Base-by-base conservation (phyloP, 2,113 vertebrate species). In the Seriola aureovittata region DNA sequence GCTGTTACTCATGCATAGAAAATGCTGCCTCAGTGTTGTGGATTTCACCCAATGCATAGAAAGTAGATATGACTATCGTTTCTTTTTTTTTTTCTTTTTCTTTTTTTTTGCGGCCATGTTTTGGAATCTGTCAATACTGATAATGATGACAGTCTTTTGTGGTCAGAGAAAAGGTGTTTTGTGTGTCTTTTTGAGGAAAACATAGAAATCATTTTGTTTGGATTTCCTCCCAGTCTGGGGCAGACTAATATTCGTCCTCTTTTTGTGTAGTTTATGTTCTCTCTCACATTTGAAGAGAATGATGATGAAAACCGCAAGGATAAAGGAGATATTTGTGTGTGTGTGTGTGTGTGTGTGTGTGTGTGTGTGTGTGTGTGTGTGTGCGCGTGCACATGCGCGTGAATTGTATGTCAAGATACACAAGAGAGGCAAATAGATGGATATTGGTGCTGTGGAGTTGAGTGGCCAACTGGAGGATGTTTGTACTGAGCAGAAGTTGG, bases 1-100 rank as follows among this genome's bases (percentile, higher is more conserved):
- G 78, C 85, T 90, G 82, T 87, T 88, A 85, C 75, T 59, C 88
- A 92, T 92, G 90, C 89, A 93, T 90, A 84, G 88, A 79, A 73
- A 91, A 82, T 38, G 58, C 63, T 63, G 44, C 75, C 42, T 69
- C 60, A 50, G 12, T 54, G 60, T 70, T 55, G 80, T 38, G 69
- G 64, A 82, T 87, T 62, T 58, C 71, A 89, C 40, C 83, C 84
- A 88, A 88, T 92, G 88, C 88, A 89, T 89, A 91, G 82, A 91
- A 90, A 91, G 85, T 54, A 87, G 84, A 77, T 74, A 34, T 29
- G 70, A 64, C 76, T 75, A 0, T 57, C n/a, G 1, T 63, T 70
- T 54, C 50, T 50, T 50, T 23, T 55, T 23, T 55, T 11, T 60
- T 25, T 59, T 3, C 2, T 67, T 65, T 50, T 44, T 46, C 65